A percentile compares a stretch with the other conserved stretches of the same genome.
phyloP scores from a whole-genome alignment of 1,140 invertebrate species.

The Thrips palmi region DNA sequence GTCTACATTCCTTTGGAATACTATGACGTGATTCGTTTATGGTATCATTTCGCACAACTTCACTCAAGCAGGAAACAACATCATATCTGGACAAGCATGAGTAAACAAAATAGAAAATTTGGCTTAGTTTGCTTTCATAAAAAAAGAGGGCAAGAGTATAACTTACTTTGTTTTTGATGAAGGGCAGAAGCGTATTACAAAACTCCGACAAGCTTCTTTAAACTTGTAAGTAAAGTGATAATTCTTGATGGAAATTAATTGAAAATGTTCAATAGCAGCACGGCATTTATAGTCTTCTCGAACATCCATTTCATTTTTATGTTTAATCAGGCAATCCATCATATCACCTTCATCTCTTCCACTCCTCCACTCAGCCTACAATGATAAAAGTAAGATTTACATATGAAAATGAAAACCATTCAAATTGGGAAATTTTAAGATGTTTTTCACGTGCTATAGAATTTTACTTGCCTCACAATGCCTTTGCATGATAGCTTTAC shows the following conservation, averaged over 20 bases:
- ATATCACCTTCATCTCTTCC: conserved; percentile 38
- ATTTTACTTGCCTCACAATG: conserved; percentile 44
- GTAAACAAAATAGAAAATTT: neutral
- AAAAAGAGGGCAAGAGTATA: conserved; percentile 5
- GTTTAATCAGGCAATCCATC: conserved; percentile 82
- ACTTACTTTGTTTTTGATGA: conserved; percentile 26
- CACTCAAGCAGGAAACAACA: conserved; percentile 81
- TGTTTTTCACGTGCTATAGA: conserved; percentile 3
- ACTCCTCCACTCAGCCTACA: neutral
- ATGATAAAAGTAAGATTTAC: neutral
- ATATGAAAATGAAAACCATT: conserved; percentile 5
- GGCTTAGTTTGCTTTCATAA: too few species aligned
- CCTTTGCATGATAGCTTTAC: conserved; percentile 61
- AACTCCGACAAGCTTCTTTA: conserved; percentile 75
- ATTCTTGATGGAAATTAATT: conserved; percentile 81
- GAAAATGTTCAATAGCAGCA: conserved; percentile 86
- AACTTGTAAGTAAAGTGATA: conserved; percentile 91
- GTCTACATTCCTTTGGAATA: conserved; percentile 68
- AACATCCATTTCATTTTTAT: conserved; percentile 72
- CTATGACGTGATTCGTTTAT: conserved; percentile 53
- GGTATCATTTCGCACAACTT: conserved; percentile 76
- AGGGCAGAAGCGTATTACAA: conserved; percentile 65
- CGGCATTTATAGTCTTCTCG: conserved; percentile 66
- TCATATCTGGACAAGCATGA: conserved; percentile 37
- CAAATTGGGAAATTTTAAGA: conserved; percentile 29